phyloP scores from a whole-genome alignment of 1,140 invertebrate species.

The Schmidtea mediterranea region DNA sequence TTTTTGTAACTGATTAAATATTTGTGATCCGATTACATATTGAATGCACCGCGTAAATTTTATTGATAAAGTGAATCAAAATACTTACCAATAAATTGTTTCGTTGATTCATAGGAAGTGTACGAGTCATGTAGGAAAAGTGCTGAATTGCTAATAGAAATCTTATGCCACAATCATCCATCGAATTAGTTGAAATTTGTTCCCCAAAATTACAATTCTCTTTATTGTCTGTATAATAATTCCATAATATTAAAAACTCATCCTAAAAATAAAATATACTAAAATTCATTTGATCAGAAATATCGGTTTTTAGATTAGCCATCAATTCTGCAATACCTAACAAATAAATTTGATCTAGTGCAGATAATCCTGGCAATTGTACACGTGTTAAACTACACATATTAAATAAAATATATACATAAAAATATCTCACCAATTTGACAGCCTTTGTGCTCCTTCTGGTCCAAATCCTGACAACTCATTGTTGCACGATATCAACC shows the following conservation, averaged over 20 bases:
- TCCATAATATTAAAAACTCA: not conserved
- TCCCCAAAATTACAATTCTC: not conserved
- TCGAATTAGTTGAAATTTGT: constrained; percentile 35
- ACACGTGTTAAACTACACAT: constrained; percentile 53
- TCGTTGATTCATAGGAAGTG: constrained; percentile 58
- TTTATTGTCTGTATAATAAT: not conserved
- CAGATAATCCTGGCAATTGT: constrained; percentile 76
- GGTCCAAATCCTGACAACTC: constrained; percentile 21
- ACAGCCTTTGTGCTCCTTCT: not conserved
- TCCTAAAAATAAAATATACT: constrained; percentile 1
- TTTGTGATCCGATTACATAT: no score
- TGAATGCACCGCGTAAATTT: no score
- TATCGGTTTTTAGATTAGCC: constrained; percentile 31
- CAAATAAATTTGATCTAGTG: constrained; percentile 93
- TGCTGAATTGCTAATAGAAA: constrained; percentile 90
- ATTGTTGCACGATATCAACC: no score
- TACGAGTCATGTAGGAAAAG: constrained; percentile 69
- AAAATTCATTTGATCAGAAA: constrained; percentile 10
- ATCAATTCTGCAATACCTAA: constrained; percentile 87
- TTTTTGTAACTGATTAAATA: no score
- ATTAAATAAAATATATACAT: not conserved
- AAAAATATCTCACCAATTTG: not conserved
- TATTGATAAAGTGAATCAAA: no score
- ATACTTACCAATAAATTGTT: constrained; percentile 33
- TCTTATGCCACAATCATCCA: constrained; percentile 84